Evolutionary conservation across 2,888 invertebrate genomes (phyloP), one percentile per base, ranked within the genome.

Genomic region (Deilephila porcellus): DNA sequence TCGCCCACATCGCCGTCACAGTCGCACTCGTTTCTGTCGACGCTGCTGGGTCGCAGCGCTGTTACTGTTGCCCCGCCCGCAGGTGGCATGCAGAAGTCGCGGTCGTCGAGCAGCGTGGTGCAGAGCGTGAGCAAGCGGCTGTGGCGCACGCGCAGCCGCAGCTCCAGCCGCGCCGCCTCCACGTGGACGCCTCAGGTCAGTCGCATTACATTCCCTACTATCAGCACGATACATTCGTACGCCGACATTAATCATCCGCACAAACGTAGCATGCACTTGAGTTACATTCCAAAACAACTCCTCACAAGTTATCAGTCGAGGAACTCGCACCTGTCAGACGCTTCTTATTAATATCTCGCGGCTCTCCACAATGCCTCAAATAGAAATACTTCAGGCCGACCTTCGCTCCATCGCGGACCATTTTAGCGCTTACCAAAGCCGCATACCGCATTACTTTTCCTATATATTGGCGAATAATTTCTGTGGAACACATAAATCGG

Each of bases 131-230:
- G 97, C 86, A 97, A 97, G 94, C 97, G 97, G 90, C 97, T 98
- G 86, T 98, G 97, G 96, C 96, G 97, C 86, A 97, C 97, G 81
- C 95, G 98, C 85, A 97, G 98, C 81, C 97, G 98, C 87, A 97
- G 97, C 86, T 97, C 97, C 81, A 97, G 97, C 80, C 95, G 97
- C 83, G 94, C 91, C 79, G 90, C 95, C 76, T 95, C 96, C 82
- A 94, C 96, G 74, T 98, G 98, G 98, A 97, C 97, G 75, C 98
- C 98, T 81, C 97, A 97, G 97, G 98, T 98, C 95, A 96, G 96
- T 93, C 90, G 89, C 89, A 82, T 84, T 85, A 80, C 80, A 86
- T 82, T 85, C 45, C 45, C 80, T 81, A 75, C 81, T 75, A 60
- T 37, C 73, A 53, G 59, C 17, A 34, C 37, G 8, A 14, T 45